Conservation (phyloP, 2,113 vertebrate species). For the Tamias sibiricus region DNA sequence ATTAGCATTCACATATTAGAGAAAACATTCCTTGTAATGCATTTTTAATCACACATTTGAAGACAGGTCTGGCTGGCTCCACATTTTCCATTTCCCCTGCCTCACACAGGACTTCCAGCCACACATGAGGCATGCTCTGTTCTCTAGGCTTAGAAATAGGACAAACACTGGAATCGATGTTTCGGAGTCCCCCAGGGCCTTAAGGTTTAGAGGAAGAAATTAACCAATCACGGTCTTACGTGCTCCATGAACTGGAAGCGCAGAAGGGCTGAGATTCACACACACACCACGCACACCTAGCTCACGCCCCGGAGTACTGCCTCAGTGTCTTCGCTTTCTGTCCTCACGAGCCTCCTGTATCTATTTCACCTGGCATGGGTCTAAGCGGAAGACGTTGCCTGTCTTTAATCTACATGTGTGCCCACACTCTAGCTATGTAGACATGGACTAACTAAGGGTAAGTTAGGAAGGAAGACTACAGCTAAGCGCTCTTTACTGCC, state of each 20-base stretch:
- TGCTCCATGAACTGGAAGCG: neutral
- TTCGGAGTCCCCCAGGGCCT: neutral
- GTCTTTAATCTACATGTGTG: neutral
- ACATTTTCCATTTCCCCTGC: neutral
- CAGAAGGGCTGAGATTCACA: neutral
- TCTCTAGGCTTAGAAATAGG: neutral
- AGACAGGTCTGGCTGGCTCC: neutral
- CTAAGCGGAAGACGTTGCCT: neutral
- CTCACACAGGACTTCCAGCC: neutral
- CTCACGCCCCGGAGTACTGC: neutral
- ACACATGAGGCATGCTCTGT: neutral
- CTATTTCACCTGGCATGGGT: neutral
- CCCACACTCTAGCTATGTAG: neutral
- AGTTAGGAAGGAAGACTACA: neutral
- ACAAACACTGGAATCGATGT: neutral
- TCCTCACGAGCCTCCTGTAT: neutral
- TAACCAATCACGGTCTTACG: neutral
- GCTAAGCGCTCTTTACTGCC: neutral
- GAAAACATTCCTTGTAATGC: too few relatives aligned
- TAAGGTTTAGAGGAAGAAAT: neutral
- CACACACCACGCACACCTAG: too few relatives aligned
- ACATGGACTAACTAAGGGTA: neutral
- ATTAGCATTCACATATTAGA: too few relatives aligned
- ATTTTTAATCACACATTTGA: neutral
- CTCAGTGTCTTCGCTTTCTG: neutral